A percentile compares a stretch with the other conserved stretches of the same genome.
Conservation (phyloP, 2,113 vertebrate species). For the Oriolus oriolus region DNA sequence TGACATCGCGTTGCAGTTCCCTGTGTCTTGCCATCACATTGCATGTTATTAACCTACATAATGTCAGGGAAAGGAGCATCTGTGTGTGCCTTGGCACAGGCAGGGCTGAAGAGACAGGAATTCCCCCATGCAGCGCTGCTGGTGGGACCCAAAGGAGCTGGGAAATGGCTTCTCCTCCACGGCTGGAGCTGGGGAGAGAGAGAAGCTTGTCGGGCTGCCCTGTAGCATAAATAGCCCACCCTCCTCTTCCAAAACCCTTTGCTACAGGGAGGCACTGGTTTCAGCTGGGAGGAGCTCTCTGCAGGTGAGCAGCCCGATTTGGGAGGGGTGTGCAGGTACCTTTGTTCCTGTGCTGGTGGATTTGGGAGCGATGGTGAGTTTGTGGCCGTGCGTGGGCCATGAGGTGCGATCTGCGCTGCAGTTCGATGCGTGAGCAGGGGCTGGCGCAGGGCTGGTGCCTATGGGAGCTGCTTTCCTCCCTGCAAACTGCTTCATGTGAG, state of each 20-base stretch:
- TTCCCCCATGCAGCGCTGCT: neutral
- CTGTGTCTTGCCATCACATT: constrained; percentile 11
- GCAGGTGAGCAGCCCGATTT: neutral
- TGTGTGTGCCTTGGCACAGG: constrained; percentile 21
- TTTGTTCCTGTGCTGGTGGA: neutral
- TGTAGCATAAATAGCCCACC: neutral
- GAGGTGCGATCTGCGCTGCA: neutral
- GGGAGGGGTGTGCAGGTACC: neutral
- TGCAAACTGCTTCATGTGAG: neutral
- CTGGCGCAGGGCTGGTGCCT: neutral
- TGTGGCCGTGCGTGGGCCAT: fast-evolving
- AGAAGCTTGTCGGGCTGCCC: neutral
- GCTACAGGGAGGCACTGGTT: neutral
- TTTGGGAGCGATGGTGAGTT: neutral
- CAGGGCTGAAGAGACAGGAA: constrained; percentile 25
- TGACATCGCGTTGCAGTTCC: neutral
- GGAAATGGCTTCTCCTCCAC: neutral
- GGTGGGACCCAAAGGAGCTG: neutral
- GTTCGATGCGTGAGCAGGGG: neutral
- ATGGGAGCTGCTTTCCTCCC: neutral
- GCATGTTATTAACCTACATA: constrained; percentile 64
- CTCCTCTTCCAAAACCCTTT: neutral
- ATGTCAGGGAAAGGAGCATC: constrained; percentile 43
- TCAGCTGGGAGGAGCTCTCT: neutral
- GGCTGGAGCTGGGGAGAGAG: neutral